Percentiles rank a stretch among this genome's conserved stretches.
These are phyloP conservation scores for Drosophila yooni DNA, from an alignment of 2,888 invertebrate genomes.

Conservation along the genomic window DNA sequence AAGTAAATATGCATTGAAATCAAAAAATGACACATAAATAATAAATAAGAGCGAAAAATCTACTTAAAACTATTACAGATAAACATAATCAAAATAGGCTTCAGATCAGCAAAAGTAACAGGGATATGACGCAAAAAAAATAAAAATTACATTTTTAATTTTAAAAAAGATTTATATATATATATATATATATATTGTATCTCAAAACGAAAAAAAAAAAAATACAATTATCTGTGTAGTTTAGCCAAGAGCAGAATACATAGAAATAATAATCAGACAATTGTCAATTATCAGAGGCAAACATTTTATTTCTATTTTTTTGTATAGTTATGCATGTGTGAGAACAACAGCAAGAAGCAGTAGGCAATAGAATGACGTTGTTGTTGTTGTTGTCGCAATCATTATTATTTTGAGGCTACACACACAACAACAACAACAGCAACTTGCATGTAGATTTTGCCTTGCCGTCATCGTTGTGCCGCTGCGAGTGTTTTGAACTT, in stretches of 20 bases:
- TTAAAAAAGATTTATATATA: not conserved
- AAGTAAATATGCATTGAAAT: constrained; percentile 73
- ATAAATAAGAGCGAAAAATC: not conserved
- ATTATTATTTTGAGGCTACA: constrained; percentile 80
- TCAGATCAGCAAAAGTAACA: too few species aligned
- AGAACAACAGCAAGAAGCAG: constrained; percentile 38
- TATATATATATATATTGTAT: not conserved
- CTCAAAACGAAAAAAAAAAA: constrained; percentile 16
- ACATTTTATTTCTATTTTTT: constrained; percentile 32
- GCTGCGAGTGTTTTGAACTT: constrained; percentile 83
- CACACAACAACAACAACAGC: constrained; percentile 29
- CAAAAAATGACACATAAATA: constrained; percentile 12
- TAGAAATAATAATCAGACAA: constrained; percentile 70
- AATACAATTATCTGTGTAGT: constrained; percentile 26
- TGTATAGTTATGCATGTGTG: constrained; percentile 18
- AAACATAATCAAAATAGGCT: not conserved
- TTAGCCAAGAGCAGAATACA: constrained; percentile 51
- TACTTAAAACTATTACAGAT: constrained; percentile 6
- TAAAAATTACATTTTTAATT: not conserved
- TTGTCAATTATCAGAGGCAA: constrained; percentile 76
- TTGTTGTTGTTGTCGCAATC: constrained; percentile 65
- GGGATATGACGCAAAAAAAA: too few species aligned
- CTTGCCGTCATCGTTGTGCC: constrained; percentile 66
- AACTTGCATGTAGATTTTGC: constrained; percentile 78
- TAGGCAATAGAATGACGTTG: constrained; percentile 30